Percentiles rank a stretch among this genome's conserved stretches.
Conservation (phyloP, 1,140 invertebrate genomes). For the Platorchestia sp. region DNA sequence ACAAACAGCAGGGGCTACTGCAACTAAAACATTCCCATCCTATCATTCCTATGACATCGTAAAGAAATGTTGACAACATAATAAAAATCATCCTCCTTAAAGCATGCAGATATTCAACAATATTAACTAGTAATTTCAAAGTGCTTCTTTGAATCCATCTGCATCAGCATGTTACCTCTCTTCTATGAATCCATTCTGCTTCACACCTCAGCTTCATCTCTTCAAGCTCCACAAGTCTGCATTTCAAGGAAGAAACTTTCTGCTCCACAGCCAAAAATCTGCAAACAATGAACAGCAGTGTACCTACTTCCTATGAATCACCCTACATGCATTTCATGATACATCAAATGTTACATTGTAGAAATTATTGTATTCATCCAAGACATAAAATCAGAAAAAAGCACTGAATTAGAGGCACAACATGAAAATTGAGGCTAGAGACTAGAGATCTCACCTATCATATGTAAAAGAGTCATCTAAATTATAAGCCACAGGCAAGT, state of each 20-base stretch:
- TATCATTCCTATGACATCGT: not conserved
- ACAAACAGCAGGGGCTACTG: too few relatives aligned
- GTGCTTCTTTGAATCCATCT: too few relatives aligned
- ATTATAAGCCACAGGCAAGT: not conserved
- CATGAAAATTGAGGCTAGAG: too few relatives aligned
- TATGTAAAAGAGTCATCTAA: not conserved
- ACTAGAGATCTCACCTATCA: not conserved
- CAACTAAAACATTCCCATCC: too few relatives aligned
- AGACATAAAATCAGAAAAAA: too few relatives aligned
- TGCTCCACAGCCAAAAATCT: not conserved
- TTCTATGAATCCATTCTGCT: not conserved
- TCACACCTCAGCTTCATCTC: not conserved
- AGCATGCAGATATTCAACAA: not conserved
- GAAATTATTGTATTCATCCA: not conserved
- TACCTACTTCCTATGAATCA: not conserved
- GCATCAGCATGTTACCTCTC: slow-evolving; percentile 27
- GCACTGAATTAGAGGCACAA: too few relatives aligned
- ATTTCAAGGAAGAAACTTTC: not conserved
- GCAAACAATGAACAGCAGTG: not conserved
- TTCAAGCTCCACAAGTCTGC: not conserved
- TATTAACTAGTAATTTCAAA: not conserved
- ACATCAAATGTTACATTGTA: not conserved
- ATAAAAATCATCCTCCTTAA: not conserved
- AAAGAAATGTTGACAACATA: not conserved
- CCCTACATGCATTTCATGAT: not conserved